phyloP scores from a whole-genome alignment of 2,797 vertebrate species.

The Gambelia wislizenii region DNA sequence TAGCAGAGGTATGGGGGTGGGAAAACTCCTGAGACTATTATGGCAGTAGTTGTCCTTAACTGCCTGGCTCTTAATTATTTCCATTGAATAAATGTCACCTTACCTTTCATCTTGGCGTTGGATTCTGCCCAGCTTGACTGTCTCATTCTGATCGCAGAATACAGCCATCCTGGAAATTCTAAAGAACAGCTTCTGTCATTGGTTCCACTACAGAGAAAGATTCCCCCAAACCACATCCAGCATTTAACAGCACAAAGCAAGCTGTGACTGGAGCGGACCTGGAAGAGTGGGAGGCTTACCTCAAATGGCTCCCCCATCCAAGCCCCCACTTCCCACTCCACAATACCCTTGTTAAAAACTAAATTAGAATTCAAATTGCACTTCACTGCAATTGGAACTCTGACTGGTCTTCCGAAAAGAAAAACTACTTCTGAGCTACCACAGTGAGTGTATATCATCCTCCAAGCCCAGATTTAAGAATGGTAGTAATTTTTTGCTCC shows the following conservation, averaged over 20 bases:
- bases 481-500: conserved; percentile 28
- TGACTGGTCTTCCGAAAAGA: conserved; percentile 56
- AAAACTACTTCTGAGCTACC: conserved; percentile 59
- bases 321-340: not conserved
- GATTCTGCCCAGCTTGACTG: conserved; percentile 85
- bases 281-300: conserved; percentile 79
- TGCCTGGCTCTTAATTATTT: conserved; percentile 82
- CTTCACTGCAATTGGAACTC: conserved; percentile 56
- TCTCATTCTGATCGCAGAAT: conserved; percentile 88
- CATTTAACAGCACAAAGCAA: conserved; percentile 64
- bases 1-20: conserved; percentile 60
- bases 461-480: conserved; percentile 60
- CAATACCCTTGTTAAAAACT: conserved; percentile 69
- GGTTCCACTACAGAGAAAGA: conserved; percentile 87
- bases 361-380: conserved; percentile 69
- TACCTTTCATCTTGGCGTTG: conserved; percentile 89
- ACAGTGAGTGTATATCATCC: conserved; percentile 19
- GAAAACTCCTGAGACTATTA: conserved; percentile 64
- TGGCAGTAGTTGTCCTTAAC: conserved; percentile 63
- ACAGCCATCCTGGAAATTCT: conserved; percentile 93
- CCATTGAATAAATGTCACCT: conserved; percentile 89
- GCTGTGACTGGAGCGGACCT: conserved; percentile 78
- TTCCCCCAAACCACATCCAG: conserved; percentile 70
- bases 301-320: conserved; percentile 69
- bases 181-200: conserved; percentile 96